Evolutionary conservation across 1,140 invertebrate genomes (phyloP).

Genomic region (Aporrectodea caliginosa): DNA sequence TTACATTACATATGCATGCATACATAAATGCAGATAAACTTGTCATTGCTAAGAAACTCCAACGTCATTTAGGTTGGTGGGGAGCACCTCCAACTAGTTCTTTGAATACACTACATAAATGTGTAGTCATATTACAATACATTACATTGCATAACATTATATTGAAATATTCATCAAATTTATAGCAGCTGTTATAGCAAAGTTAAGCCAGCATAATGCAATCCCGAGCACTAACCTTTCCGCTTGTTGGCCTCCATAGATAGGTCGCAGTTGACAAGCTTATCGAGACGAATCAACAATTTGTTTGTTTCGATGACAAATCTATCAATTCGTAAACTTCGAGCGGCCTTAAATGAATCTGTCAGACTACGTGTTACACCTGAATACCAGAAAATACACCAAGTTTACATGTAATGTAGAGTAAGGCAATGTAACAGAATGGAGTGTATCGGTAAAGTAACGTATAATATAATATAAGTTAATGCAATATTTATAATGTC

Average conservation of each 20-base stretch:
- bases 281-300: conserved; percentile 86
- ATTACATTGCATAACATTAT: too few relatives aligned
- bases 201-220: too few relatives aligned
- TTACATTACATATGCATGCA: too few relatives aligned
- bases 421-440: conserved; percentile 2
- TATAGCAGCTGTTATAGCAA: too few relatives aligned
- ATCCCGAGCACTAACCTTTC: too few relatives aligned
- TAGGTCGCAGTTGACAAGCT: conserved; percentile 72
- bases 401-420: conserved; percentile 1
- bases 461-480: not conserved
- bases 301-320: conserved; percentile 93
- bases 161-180: too few relatives aligned
- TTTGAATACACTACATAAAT: too few relatives aligned
- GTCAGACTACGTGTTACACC: conserved; percentile 68
- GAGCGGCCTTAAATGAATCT: conserved; percentile 72
- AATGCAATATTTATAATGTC: not conserved
- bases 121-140: too few relatives aligned
- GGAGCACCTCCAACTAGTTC: too few relatives aligned
- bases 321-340: conserved; percentile 72
- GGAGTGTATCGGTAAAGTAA: not conserved
- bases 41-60: too few relatives aligned
- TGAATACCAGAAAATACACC: conserved; percentile 44
- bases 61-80: too few relatives aligned
- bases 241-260: conserved; percentile 74
- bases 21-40: too few relatives aligned